Evolutionary conservation across 2,888 invertebrate genomes (phyloP), one percentile per base, ranked within the genome.

Genomic region (Agrilus biguttatus): DNA sequence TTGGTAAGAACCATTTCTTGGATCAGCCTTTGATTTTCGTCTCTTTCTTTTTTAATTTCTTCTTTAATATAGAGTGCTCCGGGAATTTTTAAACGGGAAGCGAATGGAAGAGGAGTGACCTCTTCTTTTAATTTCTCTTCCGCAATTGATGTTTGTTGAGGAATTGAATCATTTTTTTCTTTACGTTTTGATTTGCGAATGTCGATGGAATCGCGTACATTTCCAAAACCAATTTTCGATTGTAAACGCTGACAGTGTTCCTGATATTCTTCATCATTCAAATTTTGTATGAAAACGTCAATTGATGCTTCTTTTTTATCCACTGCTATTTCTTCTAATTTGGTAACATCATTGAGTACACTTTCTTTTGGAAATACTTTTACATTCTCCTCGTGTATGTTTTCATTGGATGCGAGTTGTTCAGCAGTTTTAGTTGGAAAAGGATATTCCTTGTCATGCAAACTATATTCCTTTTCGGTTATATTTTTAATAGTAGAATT

Each of bases 1-100:
- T 84, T 80, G 57, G 83, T 85, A 73, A 89, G 77, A 41, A 90
- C 82, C 65, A 90, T 70, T 60, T 88, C 80, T 55, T 88, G 78
- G 38, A 90, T 83, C 21, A 89, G 71, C 59, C 81, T 83, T 49
- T 87, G 88, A 63, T 89, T 87, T 57, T 85, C 82, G 34, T 81
- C 82, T 43, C 87, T 72, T 59, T 87, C 86, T 57, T 82, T 77
- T 49, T 81, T 80, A 33, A 89, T 73, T 66, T 84, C 82, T 59
- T 86, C 83, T 42, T 60, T 65, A 40, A 59, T 61, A 40, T 64
- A 62, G 14, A 65, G 45, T 41, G 55, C 50, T 49, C 59, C 59
- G 2, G 60, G 58, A 6, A 55, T 55, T 40, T 41, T 47, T 14
- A 43, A 38, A n/a, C 12, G 10, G 10, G 13, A 10, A 14, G 8